Percentiles rank a stretch among this genome's conserved stretches.
phyloP scores from a whole-genome alignment of 2,888 invertebrate genomes.

The Fragum sueziense region DNA sequence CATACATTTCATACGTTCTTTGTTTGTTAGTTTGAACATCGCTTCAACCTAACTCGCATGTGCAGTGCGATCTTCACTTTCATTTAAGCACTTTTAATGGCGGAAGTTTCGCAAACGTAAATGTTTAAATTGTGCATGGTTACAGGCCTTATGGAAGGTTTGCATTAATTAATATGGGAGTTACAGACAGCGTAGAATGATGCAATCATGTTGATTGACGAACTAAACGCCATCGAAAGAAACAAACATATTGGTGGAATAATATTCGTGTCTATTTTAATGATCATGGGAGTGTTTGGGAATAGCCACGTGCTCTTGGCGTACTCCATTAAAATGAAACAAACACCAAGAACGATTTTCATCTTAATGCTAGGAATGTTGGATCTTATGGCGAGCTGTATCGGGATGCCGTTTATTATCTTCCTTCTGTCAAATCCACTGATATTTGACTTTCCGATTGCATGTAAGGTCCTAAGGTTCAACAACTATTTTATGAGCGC shows the following conservation, averaged over 20 bases:
- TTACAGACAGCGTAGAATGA: neutral
- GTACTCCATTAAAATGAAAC: conserved; percentile 38
- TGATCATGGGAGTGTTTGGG: conserved; percentile 51
- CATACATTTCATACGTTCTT: too few species aligned
- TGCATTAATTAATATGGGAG: too few species aligned
- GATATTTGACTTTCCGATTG: conserved; percentile 22
- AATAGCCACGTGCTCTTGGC: conserved; percentile 52
- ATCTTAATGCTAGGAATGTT: conserved; percentile 44
- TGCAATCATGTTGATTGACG: too few species aligned
- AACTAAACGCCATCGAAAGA: conserved; percentile 32
- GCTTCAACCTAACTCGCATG: too few species aligned
- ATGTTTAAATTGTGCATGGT: too few species aligned
- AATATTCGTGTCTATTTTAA: conserved; percentile 34
- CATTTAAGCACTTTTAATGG: too few species aligned
- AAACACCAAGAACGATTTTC: conserved; percentile 47
- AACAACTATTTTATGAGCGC: conserved; percentile 48
- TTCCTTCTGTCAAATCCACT: conserved; percentile 35
- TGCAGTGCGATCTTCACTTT: too few species aligned
- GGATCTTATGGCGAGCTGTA: conserved; percentile 46
- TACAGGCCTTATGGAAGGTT: too few species aligned
- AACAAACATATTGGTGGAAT: conserved; percentile 47
- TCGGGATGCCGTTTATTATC: conserved; percentile 51
- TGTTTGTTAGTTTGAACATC: too few species aligned
- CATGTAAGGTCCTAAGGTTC: conserved; percentile 51
- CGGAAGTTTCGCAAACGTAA: too few species aligned